These are phyloP conservation scores for Drosophila neonasuta DNA, from an alignment of 2,888 invertebrate species.

Conservation along the genomic window DNA sequence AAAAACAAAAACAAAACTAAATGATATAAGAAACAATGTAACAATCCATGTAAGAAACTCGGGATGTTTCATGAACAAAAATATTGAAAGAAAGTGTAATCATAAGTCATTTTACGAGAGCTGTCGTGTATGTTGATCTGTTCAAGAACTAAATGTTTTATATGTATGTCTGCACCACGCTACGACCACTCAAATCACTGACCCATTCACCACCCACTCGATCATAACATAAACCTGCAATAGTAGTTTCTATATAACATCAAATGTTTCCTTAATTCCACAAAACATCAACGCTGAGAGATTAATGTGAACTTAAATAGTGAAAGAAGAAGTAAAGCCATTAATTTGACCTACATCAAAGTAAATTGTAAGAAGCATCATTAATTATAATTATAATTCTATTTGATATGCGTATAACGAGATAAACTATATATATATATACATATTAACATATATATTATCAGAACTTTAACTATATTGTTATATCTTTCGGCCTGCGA, in stretches of 20 bases:
- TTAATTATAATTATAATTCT: conserved; percentile 45
- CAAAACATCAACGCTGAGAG: conserved; percentile 46
- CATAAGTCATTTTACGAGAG: conserved; percentile 22
- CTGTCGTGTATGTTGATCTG: conserved; percentile 33
- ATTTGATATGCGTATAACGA: conserved; percentile 55
- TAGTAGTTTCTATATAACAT: conserved; percentile 64
- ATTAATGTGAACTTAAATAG: conserved; percentile 52
- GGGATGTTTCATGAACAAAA: conserved; percentile 23
- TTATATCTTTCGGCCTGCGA: conserved; percentile 68
- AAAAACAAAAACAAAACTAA: background rate
- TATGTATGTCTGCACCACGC: conserved; percentile 35
- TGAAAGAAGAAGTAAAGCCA: conserved; percentile 16
- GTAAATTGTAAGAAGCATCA: conserved; percentile 46
- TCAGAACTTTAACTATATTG: conserved; percentile 47
- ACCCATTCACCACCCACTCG: background rate
- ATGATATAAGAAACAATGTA: conserved; percentile 10
- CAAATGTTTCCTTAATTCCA: conserved; percentile 44
- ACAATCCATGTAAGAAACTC: conserved; percentile 12
- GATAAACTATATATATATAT: conserved; percentile 22
- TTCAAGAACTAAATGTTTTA: conserved; percentile 34
- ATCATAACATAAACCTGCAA: conserved; percentile 49
- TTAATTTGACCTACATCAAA: conserved; percentile 52
- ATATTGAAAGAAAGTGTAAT: conserved; percentile 15
- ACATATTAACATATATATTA: conserved; percentile 5
- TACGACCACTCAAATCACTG: conserved; percentile 2